Base-by-base conservation (phyloP, 2,113 vertebrate genomes). In the Mystacornis crossleyi region DNA sequence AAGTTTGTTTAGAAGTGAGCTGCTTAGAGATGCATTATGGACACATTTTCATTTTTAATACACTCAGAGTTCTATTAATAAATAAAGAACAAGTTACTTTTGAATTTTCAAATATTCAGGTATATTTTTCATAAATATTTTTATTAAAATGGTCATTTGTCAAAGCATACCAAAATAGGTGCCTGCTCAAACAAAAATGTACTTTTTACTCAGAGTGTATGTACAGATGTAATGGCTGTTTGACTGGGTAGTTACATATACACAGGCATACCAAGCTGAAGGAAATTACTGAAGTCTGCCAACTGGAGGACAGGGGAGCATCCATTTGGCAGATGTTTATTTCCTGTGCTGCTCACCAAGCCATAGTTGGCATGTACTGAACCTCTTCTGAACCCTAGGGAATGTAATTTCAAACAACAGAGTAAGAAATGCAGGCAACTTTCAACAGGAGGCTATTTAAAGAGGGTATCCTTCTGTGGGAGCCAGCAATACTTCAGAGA, bases 121-220 rank as follows among this genome's bases (percentile, higher is more conserved):
- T 91, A 10, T 80, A 85, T 91, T 92, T 89, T 91, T 67, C 69
- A 93, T 64, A 84, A 94, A 90, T 50, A 96, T 51, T 80, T 25
- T 1, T 86, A 93, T 77, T 83, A 40, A 87, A 87, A 58, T 18
- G 31, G 38, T 38, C 18, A 81, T 85, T 66, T 91, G 29, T 91
- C 81, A 88, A 92, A 81, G 69, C 50, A 85, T 60, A 86, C 5
- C 67, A 92, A 83, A 96, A 81, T 10, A 73, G 58, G 29, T 86
- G 62, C 34, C 36, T 29, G 31, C n/a, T 78, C 11, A 74, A 86
- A 73, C 58, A 60, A 81, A 80, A 71, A 50, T 36, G n/a, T 21
- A 18, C 36, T 48, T 74, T 81, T 88, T 54, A 48, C 70, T 78
- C 61, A 25, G 54, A 58, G 80, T 17, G 0, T 58, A 74, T 24